A percentile compares a stretch with the other conserved stretches of the same genome.
These are phyloP conservation scores for Athetis lepigone DNA, from an alignment of 2,888 invertebrate species.

Conservation along the genomic window DNA sequence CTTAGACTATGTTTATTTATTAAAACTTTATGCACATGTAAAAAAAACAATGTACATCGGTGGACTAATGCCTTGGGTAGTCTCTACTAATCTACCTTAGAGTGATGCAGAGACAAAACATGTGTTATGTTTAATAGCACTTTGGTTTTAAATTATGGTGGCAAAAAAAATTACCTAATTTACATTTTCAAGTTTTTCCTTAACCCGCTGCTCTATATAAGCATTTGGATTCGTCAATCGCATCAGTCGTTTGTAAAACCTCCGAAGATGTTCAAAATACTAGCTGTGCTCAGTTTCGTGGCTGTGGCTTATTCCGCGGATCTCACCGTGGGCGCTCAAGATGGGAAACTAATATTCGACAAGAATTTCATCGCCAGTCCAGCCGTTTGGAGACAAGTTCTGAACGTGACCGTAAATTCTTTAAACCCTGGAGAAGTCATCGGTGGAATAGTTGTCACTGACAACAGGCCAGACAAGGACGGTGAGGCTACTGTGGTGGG, in stretches of 20 bases:
- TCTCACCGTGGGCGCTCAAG: constrained; percentile 70
- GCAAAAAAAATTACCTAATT: constrained; percentile 77
- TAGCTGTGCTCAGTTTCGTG: constrained; percentile 67
- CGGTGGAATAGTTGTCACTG: constrained; percentile 75
- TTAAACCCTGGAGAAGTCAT: constrained; percentile 75
- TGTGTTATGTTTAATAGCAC: constrained; percentile 68
- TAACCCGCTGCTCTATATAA: constrained; percentile 76
- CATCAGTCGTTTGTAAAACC: constrained; percentile 69
- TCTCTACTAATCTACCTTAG: too few relatives aligned
- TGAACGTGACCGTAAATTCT: constrained; percentile 76
- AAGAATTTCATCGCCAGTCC: constrained; percentile 79
- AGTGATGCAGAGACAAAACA: constrained; percentile 41
- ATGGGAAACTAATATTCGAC: constrained; percentile 77
- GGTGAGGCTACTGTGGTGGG: constrained; percentile 80
- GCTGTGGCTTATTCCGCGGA: constrained; percentile 73
- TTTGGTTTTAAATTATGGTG: constrained; percentile 71
- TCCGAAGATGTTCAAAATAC: constrained; percentile 72
- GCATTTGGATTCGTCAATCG: constrained; percentile 53
- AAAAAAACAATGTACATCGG: too few relatives aligned
- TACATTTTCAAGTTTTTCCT: constrained; percentile 78
- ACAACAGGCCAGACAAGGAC: constrained; percentile 80
- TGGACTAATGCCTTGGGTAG: too few relatives aligned
- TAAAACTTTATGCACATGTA: too few relatives aligned
- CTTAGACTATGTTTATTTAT: too few relatives aligned
- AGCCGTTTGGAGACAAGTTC: constrained; percentile 78